Evolutionary conservation across 2,888 invertebrate species (phyloP).

Genomic region (Adelphocoris suturalis): DNA sequence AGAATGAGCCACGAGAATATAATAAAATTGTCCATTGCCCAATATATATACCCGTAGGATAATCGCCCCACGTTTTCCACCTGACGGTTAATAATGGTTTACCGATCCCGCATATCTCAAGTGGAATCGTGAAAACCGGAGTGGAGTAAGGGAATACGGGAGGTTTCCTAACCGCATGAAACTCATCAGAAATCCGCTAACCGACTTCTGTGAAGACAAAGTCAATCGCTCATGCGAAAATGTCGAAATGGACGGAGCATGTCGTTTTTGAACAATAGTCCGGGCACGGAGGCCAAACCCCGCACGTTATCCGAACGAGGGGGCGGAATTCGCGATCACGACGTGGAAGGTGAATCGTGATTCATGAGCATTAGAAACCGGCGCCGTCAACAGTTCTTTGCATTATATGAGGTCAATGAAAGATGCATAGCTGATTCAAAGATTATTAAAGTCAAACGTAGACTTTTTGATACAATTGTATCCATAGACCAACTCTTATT

Average conservation of each 20-base stretch:
- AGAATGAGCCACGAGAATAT: neutral
- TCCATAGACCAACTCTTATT: too few species aligned
- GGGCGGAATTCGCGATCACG: neutral
- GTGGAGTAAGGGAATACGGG: neutral
- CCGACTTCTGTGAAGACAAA: neutral
- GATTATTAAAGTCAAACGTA: too few species aligned
- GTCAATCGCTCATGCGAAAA: constrained; percentile 29
- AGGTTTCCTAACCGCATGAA: neutral
- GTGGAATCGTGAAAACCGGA: constrained; percentile 10
- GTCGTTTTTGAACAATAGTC: constrained; percentile 15
- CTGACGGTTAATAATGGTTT: neutral
- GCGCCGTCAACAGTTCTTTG: neutral
- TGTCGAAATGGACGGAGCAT: constrained; percentile 23
- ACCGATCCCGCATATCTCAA: neutral
- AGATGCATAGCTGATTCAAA: too few species aligned
- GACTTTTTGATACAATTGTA: too few species aligned
- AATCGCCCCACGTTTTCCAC: neutral
- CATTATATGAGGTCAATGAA: neutral
- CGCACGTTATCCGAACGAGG: neutral
- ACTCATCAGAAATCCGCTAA: neutral
- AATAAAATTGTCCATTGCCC: neutral
- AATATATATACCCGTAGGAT: neutral
- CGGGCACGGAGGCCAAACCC: neutral
- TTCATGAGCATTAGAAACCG: neutral
- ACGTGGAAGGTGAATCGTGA: constrained; percentile 14